Base-by-base conservation (phyloP, 2,888 invertebrate species). In the Laothoe populi region DNA sequence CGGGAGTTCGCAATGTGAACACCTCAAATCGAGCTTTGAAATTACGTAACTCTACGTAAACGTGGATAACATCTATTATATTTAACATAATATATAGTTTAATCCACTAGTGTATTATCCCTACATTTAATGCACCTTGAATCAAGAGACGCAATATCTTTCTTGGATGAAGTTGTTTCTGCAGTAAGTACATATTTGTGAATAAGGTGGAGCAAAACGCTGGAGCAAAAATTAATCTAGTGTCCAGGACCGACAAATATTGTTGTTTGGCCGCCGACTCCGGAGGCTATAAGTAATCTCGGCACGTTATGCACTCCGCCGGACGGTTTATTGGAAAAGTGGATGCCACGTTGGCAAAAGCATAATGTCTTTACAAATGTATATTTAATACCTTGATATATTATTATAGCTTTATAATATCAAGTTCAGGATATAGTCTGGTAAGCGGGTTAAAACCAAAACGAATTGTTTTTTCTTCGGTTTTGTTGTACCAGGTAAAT, bases 221-320 rank as follows among this genome's bases (percentile, higher is more conserved):
- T 85, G 69, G 79, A 77, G 84, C 87, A 88, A 88, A 90, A 90
- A 88, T 87, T 88, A 89, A 90, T 89, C 86, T 87, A 82, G 83
- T 85, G 85, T 83, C 84, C 83, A 82, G 81, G 78, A 75, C 84
- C 83, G 81, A 80, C 88, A 88, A 90, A 89, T 88, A 89, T 88
- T 89, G 85, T 90, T 88, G 89, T 90, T 89, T 88, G 88, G 84
- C 79, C 77, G 75, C 73, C 70, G 70, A 75, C 78, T 81, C 81
- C 81, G 79, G 81, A 72, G 83, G 86, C 85, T 84, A 86, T 88
- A 87, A 88, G 89, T 88, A 90, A 90, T 90, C 88, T 83, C 82
- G 79, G 85, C 86, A 86, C 88, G 87, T 87, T 87, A 89, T 89
- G 85, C 87, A 85, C 86, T 87, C 80, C 73, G 79, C 73, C 81